phyloP scores from a whole-genome alignment of 2,113 vertebrate species.

The Smithornis capensis region DNA sequence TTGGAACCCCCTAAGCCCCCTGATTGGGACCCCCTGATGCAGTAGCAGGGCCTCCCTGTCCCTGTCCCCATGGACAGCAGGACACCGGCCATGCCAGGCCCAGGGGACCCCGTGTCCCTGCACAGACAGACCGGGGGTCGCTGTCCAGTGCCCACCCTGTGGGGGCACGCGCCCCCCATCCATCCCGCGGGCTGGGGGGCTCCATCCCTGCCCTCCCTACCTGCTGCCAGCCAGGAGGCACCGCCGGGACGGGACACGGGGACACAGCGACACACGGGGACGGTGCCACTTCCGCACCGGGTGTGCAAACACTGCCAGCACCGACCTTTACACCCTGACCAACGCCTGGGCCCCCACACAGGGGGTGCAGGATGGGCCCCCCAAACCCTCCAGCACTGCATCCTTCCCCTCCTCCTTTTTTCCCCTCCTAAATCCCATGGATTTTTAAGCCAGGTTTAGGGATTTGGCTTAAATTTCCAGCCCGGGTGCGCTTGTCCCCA shows the following conservation, averaged over 20 bases:
- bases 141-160: rapidly evolving
- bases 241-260: background rate
- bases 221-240: background rate
- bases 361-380: background rate
- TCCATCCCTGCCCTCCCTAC: background rate
- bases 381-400: background rate
- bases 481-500: background rate
- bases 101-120: background rate
- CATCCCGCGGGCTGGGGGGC: background rate
- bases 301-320: background rate
- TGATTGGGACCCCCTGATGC: rapidly evolving
- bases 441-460: background rate
- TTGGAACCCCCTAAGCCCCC: background rate
- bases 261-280: background rate
- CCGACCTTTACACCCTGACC: slow-evolving; percentile 28
- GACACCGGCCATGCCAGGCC: background rate
- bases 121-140: rapidly evolving
- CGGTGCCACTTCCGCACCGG: slow-evolving; percentile 32
- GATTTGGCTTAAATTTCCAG: background rate
- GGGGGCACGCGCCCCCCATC: rapidly evolving
- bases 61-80: background rate
- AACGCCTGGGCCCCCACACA: background rate
- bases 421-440: background rate
- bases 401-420: too few relatives aligned
- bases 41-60: background rate